Evolutionary conservation across 2,113 vertebrate genomes (phyloP).

Genomic region (Nycticryphes semicollaris): DNA sequence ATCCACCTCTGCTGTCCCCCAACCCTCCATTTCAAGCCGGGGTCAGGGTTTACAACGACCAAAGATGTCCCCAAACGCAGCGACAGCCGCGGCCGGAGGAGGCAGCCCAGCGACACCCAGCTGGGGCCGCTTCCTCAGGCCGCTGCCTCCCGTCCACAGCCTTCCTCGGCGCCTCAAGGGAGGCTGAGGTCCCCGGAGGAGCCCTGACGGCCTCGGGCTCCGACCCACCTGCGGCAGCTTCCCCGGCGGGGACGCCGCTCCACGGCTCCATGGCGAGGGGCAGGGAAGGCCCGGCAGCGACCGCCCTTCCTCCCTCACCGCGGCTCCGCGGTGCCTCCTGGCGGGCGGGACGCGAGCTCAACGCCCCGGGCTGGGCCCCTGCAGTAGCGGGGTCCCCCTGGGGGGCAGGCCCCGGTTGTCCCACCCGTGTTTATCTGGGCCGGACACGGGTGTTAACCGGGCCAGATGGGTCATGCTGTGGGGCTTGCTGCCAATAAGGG

Average conservation of each 20-base stretch:
- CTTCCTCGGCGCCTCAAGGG: background rate
- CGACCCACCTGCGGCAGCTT: background rate
- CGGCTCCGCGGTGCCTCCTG: background rate
- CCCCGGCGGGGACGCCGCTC: background rate
- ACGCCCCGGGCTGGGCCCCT: background rate
- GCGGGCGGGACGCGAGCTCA: background rate
- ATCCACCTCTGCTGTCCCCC: no score
- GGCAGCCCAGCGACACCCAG: no score
- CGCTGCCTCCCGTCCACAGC: rapidly evolving
- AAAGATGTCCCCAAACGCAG: background rate
- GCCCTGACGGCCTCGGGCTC: rapidly evolving
- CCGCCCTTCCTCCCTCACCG: no score
- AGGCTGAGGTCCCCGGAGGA: no score
- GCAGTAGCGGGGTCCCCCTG: rapidly evolving
- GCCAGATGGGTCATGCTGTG: rapidly evolving
- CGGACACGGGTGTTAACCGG: rapidly evolving
- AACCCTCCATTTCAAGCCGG: rapidly evolving
- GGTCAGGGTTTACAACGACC: no score
- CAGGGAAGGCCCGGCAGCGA: background rate
- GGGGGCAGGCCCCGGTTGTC: rapidly evolving
- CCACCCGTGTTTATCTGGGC: rapidly evolving
- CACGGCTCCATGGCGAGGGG: background rate
- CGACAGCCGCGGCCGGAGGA: background rate
- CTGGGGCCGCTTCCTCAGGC: rapidly evolving
- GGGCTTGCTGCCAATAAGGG: background rate